These are phyloP conservation scores for Pararge aegeria DNA, from an alignment of 1,140 invertebrate species.

Conservation along the genomic window DNA sequence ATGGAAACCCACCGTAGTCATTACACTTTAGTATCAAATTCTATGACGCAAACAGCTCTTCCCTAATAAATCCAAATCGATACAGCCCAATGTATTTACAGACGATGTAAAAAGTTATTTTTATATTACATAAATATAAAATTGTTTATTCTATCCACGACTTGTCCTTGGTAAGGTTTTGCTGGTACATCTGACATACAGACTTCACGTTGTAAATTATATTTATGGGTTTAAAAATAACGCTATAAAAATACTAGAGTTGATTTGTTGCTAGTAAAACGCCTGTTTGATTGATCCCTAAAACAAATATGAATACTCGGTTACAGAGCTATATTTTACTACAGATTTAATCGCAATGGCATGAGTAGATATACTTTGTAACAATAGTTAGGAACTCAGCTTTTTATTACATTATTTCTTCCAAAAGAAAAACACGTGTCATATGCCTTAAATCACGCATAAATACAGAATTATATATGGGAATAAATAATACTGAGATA, in stretches of 20 bases:
- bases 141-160: constrained; percentile 53
- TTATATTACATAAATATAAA: constrained; percentile 43
- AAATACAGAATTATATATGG: too few species aligned
- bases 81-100: constrained; percentile 38
- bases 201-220: constrained; percentile 43
- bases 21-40: constrained; percentile 19
- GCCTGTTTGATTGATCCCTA: not conserved
- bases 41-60: constrained; percentile 55
- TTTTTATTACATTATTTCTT: too few species aligned
- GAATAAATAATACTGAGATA: too few species aligned
- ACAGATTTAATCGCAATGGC: too few species aligned
- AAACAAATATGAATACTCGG: constrained; percentile 1
- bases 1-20: too few species aligned
- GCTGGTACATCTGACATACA: constrained; percentile 29
- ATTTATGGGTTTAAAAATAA: constrained; percentile 48
- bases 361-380: too few species aligned
- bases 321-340: not conserved
- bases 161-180: constrained; percentile 52
- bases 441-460: too few species aligned
- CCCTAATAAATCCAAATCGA: constrained; percentile 55
- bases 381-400: too few species aligned
- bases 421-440: too few species aligned
- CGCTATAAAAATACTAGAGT: constrained; percentile 39
- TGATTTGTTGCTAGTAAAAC: constrained; percentile 45
- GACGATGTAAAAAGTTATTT: constrained; percentile 37